Evolutionary conservation across 2,888 invertebrate species (phyloP).

Genomic region (Mimas tiliae): DNA sequence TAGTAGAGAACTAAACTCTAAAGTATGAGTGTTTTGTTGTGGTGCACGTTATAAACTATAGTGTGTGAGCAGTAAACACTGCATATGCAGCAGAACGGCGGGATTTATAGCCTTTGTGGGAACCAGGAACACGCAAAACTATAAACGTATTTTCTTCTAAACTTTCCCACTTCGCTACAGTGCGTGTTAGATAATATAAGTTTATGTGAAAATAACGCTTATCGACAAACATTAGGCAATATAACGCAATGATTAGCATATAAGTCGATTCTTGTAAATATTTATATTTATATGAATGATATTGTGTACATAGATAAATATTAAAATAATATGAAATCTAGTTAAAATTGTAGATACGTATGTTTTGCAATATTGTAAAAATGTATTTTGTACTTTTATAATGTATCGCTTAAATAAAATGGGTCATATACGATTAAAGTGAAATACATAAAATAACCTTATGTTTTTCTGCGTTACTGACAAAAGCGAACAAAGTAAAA

Average conservation of each 20-base stretch:
- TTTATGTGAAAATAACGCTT: constrained; percentile 37
- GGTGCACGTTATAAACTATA: constrained; percentile 72
- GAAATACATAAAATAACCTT: constrained; percentile 13
- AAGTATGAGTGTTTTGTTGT: constrained; percentile 61
- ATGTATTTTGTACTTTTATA: constrained; percentile 56
- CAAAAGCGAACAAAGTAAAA: not conserved
- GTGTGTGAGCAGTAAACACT: constrained; percentile 70
- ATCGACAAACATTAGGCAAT: constrained; percentile 25
- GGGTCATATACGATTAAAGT: constrained; percentile 50
- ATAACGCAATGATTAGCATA: constrained; percentile 15
- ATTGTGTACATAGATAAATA: constrained; percentile 60
- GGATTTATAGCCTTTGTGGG: constrained; percentile 70
- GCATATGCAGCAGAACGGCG: constrained; percentile 64
- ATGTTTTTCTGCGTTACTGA: not conserved
- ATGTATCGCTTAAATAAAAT: constrained; percentile 50
- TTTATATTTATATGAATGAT: constrained; percentile 66
- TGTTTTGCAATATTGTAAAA: constrained; percentile 49
- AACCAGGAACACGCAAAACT: constrained; percentile 62
- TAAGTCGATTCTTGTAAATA: constrained; percentile 67
- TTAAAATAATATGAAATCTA: constrained; percentile 43
- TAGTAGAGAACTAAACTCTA: constrained; percentile 53
- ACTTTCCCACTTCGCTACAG: constrained; percentile 54
- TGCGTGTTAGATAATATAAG: constrained; percentile 51
- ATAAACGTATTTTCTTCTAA: constrained; percentile 66
- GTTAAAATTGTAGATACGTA: constrained; percentile 58